Evolutionary conservation across 2,888 invertebrate species (phyloP).

Genomic region (Lutraria lutraria): DNA sequence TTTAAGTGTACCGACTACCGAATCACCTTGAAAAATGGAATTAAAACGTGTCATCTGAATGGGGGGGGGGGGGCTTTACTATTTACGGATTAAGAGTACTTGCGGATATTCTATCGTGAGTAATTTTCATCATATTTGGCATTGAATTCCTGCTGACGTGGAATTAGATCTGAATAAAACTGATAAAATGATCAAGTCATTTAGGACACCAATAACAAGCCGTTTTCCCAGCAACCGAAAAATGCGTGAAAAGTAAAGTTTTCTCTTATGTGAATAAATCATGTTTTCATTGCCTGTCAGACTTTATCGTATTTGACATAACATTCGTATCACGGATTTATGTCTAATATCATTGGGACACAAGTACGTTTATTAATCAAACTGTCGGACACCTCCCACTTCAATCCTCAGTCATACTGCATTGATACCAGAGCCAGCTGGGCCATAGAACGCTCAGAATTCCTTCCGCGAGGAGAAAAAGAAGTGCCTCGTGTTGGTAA

Average conservation of each 20-base stretch:
- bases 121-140: neutral
- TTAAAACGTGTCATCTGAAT: neutral
- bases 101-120: neutral
- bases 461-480: conserved; percentile 47
- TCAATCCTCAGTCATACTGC: conserved; percentile 31
- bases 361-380: conserved; percentile 61
- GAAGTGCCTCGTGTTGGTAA: conserved; percentile 47
- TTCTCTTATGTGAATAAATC: conserved; percentile 56
- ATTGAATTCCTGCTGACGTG: conserved; percentile 14
- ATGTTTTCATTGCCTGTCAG: conserved; percentile 56
- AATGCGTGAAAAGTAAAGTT: conserved; percentile 46
- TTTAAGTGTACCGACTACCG: no score
- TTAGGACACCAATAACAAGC: neutral
- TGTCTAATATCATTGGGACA: conserved; percentile 41
- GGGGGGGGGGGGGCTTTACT: neutral
- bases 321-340: conserved; percentile 63
- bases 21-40: neutral
- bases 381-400: conserved; percentile 53
- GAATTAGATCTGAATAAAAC: conserved; percentile 13
- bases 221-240: conserved; percentile 36
- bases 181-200: conserved; percentile 13
- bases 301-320: conserved; percentile 56
- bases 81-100: neutral
- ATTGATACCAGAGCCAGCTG: conserved; percentile 47
- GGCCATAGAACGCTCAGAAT: conserved; percentile 61